These are phyloP conservation scores for Danio jaintianensis DNA, from an alignment of 2,797 vertebrate genomes.

Conservation along the genomic window DNA sequence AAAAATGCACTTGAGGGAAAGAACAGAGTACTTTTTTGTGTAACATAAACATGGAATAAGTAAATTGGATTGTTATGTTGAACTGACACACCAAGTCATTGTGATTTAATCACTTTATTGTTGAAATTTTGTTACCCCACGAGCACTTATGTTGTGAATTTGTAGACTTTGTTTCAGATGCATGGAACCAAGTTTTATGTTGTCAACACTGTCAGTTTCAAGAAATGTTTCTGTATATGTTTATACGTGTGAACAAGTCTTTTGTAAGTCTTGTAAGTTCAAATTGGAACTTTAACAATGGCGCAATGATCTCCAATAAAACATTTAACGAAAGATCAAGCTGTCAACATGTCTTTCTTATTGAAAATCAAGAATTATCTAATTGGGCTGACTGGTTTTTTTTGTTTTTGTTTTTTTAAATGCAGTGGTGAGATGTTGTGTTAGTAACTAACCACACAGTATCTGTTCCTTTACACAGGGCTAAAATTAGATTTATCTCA, in stretches of 20 bases:
- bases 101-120: background rate
- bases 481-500: background rate
- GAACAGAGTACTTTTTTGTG: background rate
- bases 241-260: background rate
- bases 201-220: background rate
- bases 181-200: background rate
- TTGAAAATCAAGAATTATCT: background rate
- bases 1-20: slow-evolving; percentile 16
- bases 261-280: too few species aligned
- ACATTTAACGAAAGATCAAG: background rate
- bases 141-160: background rate
- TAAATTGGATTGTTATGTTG: background rate
- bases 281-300: background rate
- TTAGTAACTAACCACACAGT: background rate
- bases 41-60: too few species aligned
- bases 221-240: background rate
- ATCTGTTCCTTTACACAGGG: background rate
- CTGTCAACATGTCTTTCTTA: background rate
- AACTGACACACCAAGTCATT: background rate
- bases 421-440: background rate
- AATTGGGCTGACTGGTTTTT: background rate
- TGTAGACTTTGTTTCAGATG: background rate
- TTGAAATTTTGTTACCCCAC: background rate
- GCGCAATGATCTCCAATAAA: background rate
- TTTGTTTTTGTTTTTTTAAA: too few species aligned